Base-by-base conservation (phyloP, 2,888 invertebrate genomes). In the Gisinianus flammeolus region DNA sequence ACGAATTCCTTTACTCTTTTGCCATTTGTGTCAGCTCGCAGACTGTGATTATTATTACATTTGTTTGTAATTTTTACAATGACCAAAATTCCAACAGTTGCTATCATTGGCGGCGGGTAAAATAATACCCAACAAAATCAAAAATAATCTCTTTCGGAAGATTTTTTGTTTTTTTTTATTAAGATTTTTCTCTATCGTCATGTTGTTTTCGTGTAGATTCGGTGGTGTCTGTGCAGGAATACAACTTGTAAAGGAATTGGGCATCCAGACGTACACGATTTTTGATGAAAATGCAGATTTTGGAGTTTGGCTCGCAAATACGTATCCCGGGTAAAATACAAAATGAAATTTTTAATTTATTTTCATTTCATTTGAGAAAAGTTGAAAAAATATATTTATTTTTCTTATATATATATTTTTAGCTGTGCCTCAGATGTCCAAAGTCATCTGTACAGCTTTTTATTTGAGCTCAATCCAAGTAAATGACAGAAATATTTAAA, bases 221-320 rank as follows among this genome's bases (percentile, higher is more conserved):
- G 72, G 74, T 19, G 80, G 80, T 1, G 31, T 81, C 10, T 81
- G 80, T 54, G 69, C 79, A 12, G 54, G 19, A 54, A 54, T 54
- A n/a, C 54, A 54, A 54, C 16, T 54, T 5, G 54, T n/a, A 19
- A 54, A 54, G 16, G 3, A 54, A 54, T 19, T 54, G 54, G 54
- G 54, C 3, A 54, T 54, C 19, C 16, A 16, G 4, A n/a, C 54
- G 19, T 54, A 54, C 54, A 54, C 54, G 3, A 54, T 54, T 54
- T 54, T 54, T 54, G 54, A 54, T 16, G 54, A 54, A 19, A 54
- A 54, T 54, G 4, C 54, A 4, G 54, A 54, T 54, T 54, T 12
- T 19, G 54, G 54, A 16, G 54, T n/a, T 54, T 54, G 54, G 54
- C n/a, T 16, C 19, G 19, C 3, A n/a, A 54, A 54, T 19, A 4